Conservation (phyloP, 2,888 invertebrate species). For the Pheosia gnoma region DNA sequence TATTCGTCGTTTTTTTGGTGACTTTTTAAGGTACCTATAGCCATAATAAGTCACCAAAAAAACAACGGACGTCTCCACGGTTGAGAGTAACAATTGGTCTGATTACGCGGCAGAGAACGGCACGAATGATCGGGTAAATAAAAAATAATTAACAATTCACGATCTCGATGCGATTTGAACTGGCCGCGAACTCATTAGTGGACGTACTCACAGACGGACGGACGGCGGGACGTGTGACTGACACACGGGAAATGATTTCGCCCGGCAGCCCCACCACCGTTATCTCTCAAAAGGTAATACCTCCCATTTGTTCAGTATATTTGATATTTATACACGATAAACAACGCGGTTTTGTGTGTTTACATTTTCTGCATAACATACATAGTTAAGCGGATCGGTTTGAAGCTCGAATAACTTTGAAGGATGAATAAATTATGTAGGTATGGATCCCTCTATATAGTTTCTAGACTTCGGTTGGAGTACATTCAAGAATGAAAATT, state of each 20-base stretch:
- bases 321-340: conserved; percentile 64
- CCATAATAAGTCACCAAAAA: no score
- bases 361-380: conserved; percentile 19
- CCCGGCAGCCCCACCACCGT: conserved; percentile 62
- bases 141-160: conserved; percentile 39
- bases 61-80: no score
- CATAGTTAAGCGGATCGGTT: conserved; percentile 16
- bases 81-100: no score
- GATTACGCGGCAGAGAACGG: no score
- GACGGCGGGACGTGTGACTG: conserved; percentile 71
- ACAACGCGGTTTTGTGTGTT: conserved; percentile 41
- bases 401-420: conserved; percentile 21
- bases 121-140: background rate
- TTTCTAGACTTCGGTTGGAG: conserved; percentile 6
- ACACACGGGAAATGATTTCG: conserved; percentile 80
- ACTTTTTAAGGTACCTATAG: no score
- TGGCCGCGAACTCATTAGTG: conserved; percentile 75
- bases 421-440: conserved; percentile 22
- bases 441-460: conserved; percentile 13
- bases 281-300: conserved; percentile 70
- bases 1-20: no score
- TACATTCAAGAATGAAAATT: conserved; percentile 20
- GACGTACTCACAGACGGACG: conserved; percentile 59
- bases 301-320: conserved; percentile 68
- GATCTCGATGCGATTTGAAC: conserved; percentile 53